Conservation (phyloP, 2,888 invertebrate genomes). For the Linnaemya tessellans region DNA sequence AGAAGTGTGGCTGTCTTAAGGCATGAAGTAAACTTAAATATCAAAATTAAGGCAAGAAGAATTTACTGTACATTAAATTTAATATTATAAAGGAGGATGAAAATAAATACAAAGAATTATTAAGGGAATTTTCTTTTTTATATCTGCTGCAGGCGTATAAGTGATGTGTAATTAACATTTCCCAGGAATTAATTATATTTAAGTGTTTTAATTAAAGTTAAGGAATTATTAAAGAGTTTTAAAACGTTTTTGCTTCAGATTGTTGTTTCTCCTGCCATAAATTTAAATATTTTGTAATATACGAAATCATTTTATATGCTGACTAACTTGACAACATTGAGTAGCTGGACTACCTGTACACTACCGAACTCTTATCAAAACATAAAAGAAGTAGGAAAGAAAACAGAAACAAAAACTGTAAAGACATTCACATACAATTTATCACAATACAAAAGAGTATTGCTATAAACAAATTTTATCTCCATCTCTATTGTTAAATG, state of each 20-base stretch:
- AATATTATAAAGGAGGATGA: slow-evolving; percentile 9
- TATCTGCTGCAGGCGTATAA: background rate
- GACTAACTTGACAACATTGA: background rate
- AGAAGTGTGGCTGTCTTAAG: background rate
- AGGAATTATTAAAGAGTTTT: background rate
- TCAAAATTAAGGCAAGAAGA: background rate
- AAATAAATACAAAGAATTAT: background rate
- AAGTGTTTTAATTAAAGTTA: background rate
- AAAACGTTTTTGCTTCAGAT: too few species aligned
- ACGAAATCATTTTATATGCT: slow-evolving; percentile 2
- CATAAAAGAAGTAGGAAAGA: background rate
- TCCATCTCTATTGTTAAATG: slow-evolving; percentile 55
- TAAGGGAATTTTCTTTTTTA: background rate
- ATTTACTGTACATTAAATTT: slow-evolving; percentile 26
- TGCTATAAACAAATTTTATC: slow-evolving; percentile 29
- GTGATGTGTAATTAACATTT: background rate
- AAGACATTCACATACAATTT: background rate
- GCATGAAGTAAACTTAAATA: background rate
- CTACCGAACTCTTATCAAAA: background rate
- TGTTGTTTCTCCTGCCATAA: background rate
- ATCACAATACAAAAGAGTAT: slow-evolving; percentile 2
- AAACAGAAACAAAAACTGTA: background rate
- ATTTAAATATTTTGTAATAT: background rate
- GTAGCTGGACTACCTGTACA: background rate
- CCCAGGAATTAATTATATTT: background rate